A percentile compares a stretch with the other conserved stretches of the same genome.
These are phyloP conservation scores for Micromussa lordhowensis DNA, from an alignment of 92 coral and sea anemone genomes.

Conservation along the genomic window DNA sequence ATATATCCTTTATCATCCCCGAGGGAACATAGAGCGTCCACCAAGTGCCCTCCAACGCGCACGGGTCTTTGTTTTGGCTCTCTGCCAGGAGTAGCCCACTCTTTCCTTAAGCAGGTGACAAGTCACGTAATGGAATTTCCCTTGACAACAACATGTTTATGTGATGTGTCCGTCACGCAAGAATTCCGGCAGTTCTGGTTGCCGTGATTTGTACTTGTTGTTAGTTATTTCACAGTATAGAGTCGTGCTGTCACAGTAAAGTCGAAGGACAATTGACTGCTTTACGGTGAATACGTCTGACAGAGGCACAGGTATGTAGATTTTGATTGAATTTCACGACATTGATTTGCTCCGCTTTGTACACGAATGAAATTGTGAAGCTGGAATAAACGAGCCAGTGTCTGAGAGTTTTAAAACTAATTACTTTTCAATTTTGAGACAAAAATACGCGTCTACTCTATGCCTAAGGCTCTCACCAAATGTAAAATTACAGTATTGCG, in stretches of 20 bases:
- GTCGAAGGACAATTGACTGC: neutral
- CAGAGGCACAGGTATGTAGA: neutral
- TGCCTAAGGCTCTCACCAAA: neutral
- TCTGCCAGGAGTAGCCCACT: too few relatives aligned
- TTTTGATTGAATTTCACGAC: neutral
- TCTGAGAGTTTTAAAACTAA: neutral
- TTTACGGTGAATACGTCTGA: neutral
- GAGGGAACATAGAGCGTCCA: too few relatives aligned
- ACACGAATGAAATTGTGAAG: neutral
- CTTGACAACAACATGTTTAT: conserved; percentile 8
- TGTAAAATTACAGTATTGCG: neutral
- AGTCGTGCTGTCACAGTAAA: neutral
- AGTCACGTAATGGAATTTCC: neutral
- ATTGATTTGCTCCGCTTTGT: neutral
- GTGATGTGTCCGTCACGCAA: conserved; percentile 3
- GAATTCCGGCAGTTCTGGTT: neutral
- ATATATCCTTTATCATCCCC: too few relatives aligned
- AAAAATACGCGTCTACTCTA: neutral
- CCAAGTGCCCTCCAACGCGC: too few relatives aligned
- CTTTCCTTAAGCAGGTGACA: too few relatives aligned
- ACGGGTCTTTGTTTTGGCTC: too few relatives aligned
- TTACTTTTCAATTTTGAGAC: neutral
- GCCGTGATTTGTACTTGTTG: neutral
- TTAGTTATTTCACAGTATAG: neutral
- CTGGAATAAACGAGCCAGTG: neutral